Conservation (phyloP, 2,888 invertebrate genomes). For the Plagiodera versicolora region DNA sequence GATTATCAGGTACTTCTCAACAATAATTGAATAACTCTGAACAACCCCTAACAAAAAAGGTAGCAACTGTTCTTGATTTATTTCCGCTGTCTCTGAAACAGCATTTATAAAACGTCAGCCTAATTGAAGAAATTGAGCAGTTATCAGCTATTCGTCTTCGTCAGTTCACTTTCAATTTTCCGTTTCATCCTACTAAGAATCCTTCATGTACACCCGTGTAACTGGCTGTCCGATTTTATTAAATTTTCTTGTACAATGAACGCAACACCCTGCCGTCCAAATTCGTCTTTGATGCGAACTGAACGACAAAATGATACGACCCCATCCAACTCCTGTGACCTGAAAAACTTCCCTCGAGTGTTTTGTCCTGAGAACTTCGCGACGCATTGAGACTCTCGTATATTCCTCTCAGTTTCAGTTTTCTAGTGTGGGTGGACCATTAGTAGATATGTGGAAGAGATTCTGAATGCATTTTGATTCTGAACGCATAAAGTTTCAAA, state of each 20-base stretch:
- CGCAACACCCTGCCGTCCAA: constrained; percentile 11
- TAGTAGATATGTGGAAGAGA: not conserved
- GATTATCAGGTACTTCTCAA: no score
- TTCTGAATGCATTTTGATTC: no score
- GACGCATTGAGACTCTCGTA: constrained; percentile 3
- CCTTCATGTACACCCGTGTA: not conserved
- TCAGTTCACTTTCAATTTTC: not conserved
- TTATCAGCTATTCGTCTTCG: not conserved
- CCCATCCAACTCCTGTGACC: constrained; percentile 22
- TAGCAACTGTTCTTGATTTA: not conserved
- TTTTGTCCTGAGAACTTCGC: constrained; percentile 21
- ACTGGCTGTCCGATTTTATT: constrained; percentile 14
- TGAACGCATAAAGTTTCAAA: no score
- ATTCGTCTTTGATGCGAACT: constrained; percentile 26
- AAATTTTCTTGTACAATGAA: constrained; percentile 11
- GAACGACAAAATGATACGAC: constrained; percentile 26
- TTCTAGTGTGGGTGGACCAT: not conserved
- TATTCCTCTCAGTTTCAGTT: not conserved
- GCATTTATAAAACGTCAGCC: not conserved
- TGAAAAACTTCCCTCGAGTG: constrained; percentile 21
- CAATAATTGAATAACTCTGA: no score
- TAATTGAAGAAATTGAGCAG: not conserved
- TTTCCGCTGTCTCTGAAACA: not conserved
- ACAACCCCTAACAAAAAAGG: no score
- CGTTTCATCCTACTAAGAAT: not conserved